These are phyloP conservation scores for Trachurus trachurus DNA, from an alignment of 2,797 vertebrate genomes.

Conservation along the genomic window DNA sequence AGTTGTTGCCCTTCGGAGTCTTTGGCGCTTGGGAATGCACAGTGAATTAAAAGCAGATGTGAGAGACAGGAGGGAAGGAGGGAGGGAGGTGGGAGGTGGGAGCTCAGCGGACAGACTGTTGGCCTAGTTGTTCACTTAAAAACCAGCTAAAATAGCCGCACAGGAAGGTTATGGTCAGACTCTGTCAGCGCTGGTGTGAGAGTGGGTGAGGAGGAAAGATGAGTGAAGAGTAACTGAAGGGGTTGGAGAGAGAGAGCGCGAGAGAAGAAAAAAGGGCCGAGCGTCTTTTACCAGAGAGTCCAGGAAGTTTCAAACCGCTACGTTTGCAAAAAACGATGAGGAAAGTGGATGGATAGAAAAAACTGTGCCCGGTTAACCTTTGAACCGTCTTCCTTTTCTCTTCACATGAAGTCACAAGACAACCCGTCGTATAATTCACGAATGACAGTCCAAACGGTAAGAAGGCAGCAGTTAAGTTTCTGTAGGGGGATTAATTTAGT, in stretches of 20 bases:
- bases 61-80: not conserved
- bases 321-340: slow-evolving; percentile 77
- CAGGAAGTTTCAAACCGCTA: slow-evolving; percentile 85
- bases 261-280: slow-evolving; percentile 1
- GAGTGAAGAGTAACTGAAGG: slow-evolving; percentile 14
- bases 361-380: slow-evolving; percentile 81
- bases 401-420: slow-evolving; percentile 84
- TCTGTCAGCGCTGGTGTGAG: not conserved
- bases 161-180: not conserved
- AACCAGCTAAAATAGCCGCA: not conserved
- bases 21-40: slow-evolving; percentile 12
- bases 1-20: not conserved
- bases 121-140: not conserved
- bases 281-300: slow-evolving; percentile 25
- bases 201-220: slow-evolving; percentile 15
- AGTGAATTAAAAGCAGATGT: slow-evolving; percentile 71
- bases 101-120: not conserved
- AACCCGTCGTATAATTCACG: slow-evolving; percentile 40
- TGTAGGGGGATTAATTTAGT: not conserved
- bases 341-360: slow-evolving; percentile 66
- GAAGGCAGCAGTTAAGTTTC: not conserved
- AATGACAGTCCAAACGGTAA: slow-evolving; percentile 55
- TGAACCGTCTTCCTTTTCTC: slow-evolving; percentile 80
- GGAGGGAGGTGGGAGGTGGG: not conserved
- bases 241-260: slow-evolving; percentile 10